These are phyloP conservation scores for Apotomis betuletana DNA, from an alignment of 2,888 invertebrate genomes.

Conservation along the genomic window DNA sequence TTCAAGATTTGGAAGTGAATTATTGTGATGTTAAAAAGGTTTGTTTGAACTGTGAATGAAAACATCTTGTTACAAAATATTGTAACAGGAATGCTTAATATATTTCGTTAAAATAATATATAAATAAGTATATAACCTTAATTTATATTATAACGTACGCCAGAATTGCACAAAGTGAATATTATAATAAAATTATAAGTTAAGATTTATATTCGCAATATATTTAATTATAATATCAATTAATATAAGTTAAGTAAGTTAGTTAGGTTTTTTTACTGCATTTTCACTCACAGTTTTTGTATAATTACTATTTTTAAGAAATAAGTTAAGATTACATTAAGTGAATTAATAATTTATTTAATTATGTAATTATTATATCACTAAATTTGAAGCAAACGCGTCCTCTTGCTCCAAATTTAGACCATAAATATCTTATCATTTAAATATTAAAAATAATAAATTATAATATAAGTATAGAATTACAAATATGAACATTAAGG, in stretches of 20 bases:
- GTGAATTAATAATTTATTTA: slow-evolving; percentile 7
- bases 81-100: slow-evolving; percentile 66
- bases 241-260: slow-evolving; percentile 24
- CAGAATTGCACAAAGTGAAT: slow-evolving; percentile 73
- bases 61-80: slow-evolving; percentile 61
- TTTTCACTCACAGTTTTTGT: slow-evolving; percentile 44
- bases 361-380: slow-evolving; percentile 9
- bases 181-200: not conserved
- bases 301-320: slow-evolving; percentile 35
- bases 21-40: not conserved
- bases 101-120: slow-evolving; percentile 16
- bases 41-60: slow-evolving; percentile 42
- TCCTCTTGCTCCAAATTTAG: slow-evolving; percentile 44
- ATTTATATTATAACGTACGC: slow-evolving; percentile 22
- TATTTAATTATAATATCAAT: not conserved
- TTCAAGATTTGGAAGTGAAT: not conserved
- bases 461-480: slow-evolving; percentile 14
- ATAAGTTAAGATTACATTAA: slow-evolving; percentile 24
- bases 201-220: too few species aligned
- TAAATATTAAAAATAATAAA: slow-evolving; percentile 7
- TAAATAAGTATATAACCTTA: not conserved
- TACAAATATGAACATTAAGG: slow-evolving; percentile 35
- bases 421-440: not conserved
- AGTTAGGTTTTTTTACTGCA: slow-evolving; percentile 42
- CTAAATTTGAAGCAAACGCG: slow-evolving; percentile 45